These are phyloP conservation scores for Sarcophaga bullata DNA, from an alignment of 1,140 invertebrate species.

Conservation along the genomic window DNA sequence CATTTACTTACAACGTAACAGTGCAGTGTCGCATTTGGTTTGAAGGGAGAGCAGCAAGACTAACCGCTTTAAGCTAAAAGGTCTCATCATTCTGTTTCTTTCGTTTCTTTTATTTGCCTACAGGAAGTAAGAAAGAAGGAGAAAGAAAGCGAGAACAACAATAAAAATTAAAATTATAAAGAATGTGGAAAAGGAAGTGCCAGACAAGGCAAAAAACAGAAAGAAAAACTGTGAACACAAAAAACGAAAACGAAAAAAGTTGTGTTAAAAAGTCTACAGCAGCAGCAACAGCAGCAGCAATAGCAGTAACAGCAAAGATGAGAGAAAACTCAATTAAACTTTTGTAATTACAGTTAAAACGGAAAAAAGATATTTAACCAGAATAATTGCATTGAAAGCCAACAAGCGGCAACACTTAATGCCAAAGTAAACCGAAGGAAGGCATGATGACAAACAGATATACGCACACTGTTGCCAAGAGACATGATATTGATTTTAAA, in stretches of 20 bases:
- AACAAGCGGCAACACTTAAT: slow-evolving; percentile 50
- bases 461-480: neutral
- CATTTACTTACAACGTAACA: neutral
- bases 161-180: slow-evolving; percentile 17
- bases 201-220: slow-evolving; percentile 14
- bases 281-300: slow-evolving; percentile 38
- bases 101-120: neutral
- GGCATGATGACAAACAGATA: neutral
- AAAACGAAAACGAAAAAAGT: slow-evolving; percentile 11
- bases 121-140: neutral
- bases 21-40: neutral
- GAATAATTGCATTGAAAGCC: slow-evolving; percentile 66
- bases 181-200: slow-evolving; percentile 32
- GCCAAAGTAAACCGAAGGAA: neutral
- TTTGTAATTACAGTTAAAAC: slow-evolving; percentile 66
- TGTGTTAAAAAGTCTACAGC: slow-evolving; percentile 28
- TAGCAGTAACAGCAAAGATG: slow-evolving; percentile 49
- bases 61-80: neutral
- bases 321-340: slow-evolving; percentile 66
- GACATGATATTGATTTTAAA: too few species aligned
- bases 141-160: slow-evolving; percentile 1
- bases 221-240: slow-evolving; percentile 19
- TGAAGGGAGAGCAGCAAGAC: neutral
- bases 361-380: slow-evolving; percentile 65
- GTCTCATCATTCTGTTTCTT: neutral